Evolutionary conservation across 2,113 vertebrate genomes (phyloP).

Genomic region (Tragelaphus scriptus): DNA sequence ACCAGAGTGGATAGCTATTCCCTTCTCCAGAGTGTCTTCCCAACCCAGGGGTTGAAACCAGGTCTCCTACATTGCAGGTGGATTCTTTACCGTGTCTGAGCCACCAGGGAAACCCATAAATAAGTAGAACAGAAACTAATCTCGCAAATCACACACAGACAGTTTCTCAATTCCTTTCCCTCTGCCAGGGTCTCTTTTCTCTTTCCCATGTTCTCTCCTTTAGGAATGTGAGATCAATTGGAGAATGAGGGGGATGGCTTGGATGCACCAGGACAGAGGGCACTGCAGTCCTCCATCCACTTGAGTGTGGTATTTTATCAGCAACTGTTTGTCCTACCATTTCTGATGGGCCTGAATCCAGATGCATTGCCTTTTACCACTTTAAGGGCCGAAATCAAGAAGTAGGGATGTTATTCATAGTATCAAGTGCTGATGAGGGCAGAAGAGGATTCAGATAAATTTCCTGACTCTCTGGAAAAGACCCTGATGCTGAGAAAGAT

Average conservation of each 20-base stretch:
- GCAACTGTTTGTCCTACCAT: neutral
- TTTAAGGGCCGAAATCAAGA: neutral
- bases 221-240: neutral
- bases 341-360: neutral
- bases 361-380: neutral
- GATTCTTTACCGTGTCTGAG: neutral
- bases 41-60: neutral
- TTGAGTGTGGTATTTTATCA: neutral
- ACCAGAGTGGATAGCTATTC: neutral
- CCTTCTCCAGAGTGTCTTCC: neutral
- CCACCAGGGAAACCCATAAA: neutral
- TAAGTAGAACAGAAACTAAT: neutral
- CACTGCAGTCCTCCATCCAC: accelerated
- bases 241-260: neutral
- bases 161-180: neutral
- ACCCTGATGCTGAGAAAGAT: too few species aligned
- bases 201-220: neutral
- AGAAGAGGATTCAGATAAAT: neutral
- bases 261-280: neutral
- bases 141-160: neutral
- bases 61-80: neutral
- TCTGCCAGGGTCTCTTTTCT: neutral
- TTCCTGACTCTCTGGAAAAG: too few species aligned
- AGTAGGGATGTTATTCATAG: neutral
- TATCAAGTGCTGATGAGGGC: too few species aligned